phyloP scores from a whole-genome alignment of 2,797 vertebrate genomes.

The Diglossa cyanea region DNA sequence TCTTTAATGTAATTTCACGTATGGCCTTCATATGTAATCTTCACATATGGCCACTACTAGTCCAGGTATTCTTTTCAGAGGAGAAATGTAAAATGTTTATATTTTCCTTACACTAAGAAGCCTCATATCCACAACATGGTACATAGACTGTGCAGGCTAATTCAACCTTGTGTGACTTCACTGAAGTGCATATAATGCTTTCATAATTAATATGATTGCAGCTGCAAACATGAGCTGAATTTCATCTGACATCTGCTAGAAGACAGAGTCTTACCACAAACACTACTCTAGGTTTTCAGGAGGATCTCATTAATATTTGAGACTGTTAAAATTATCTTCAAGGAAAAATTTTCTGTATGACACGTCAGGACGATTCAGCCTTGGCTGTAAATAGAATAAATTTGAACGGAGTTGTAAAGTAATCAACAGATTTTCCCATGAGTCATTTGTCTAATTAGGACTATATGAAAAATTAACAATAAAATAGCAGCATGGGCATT shows the following conservation, averaged over 20 bases:
- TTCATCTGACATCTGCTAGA: background rate
- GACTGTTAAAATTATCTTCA: background rate
- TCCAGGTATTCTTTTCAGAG: background rate
- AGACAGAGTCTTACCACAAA: background rate
- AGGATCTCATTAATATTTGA: slow-evolving; percentile 28
- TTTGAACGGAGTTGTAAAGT: background rate
- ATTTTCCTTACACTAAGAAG: background rate
- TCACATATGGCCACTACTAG: background rate
- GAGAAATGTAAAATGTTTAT: background rate
- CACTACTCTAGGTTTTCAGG: background rate
- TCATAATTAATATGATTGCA: slow-evolving; percentile 16
- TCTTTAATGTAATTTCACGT: background rate
- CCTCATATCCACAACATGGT: background rate
- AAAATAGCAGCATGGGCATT: background rate
- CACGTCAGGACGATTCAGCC: background rate
- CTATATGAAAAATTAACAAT: background rate
- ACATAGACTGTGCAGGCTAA: background rate
- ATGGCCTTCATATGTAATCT: background rate
- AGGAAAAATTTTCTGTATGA: background rate
- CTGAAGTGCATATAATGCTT: slow-evolving; percentile 4
- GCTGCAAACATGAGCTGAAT: slow-evolving; percentile 31
- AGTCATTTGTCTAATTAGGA: background rate
- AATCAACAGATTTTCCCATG: background rate
- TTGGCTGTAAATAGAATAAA: background rate
- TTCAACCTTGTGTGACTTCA: background rate